Evolutionary conservation across 2,888 invertebrate genomes (phyloP), one percentile per base, ranked within the genome.

Genomic region (Synanthedon formicaeformis): DNA sequence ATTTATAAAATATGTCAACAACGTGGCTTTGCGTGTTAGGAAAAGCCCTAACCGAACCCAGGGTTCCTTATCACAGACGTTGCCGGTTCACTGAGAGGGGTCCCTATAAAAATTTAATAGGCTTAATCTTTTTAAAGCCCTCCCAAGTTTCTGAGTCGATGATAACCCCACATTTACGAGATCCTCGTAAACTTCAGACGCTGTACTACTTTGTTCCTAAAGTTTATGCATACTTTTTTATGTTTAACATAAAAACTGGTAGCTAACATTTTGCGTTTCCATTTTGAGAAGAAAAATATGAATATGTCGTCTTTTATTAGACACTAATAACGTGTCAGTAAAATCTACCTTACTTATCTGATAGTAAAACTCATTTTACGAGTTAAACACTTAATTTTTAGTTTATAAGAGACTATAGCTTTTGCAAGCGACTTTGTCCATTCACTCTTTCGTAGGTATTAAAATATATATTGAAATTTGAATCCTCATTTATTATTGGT

Each of bases 41-140:
- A 10, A 34, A 34, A 34, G 13, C 64, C 23, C 23, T 23, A 23
- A 23, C 23, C 65, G 64, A 65, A 72, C 63, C 73, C 71, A 68
- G 67, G 58, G 55, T 57, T 64, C 57, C 69, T 75, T 78, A 76
- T 77, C 78, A 63, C 60, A 57, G 65, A 60, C 60, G 65, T 66
- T 68, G 67, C 69, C 72, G 71, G 67, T 67, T 69, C 73, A 75
- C 64, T 75, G 74, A 74, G 72, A 74, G 77, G 74, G 76, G 77
- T 75, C 69, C 75, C 73, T 77, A 78, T 78, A 80, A 81, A 81
- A 81, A 74, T 79, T 75, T 81, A 81, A 82, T 74, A 70, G 67
- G 68, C 73, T 75, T 81, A 81, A 81, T 82, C 78, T 81, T 73
- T 56, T 81, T 77, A 75, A 78, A 75, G 69, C 75, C 68, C 68